Evolutionary conservation across 35 echinoderm and acorn worm genomes (phyloP), one percentile per base, ranked within the genome.

Genomic region (Apostichopus californicus): DNA sequence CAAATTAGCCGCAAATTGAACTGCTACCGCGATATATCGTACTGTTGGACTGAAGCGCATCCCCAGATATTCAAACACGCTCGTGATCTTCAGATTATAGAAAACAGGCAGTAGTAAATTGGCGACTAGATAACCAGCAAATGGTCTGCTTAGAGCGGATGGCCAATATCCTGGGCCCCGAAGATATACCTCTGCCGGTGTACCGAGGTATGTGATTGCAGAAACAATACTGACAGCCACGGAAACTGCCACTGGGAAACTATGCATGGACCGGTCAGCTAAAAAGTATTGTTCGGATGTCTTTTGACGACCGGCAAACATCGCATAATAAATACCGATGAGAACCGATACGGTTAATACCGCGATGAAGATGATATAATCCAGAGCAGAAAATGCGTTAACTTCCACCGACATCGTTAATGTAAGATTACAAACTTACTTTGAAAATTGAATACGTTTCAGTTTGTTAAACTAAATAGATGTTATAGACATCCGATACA

Each of bases 121-220:
- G 2, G 58, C 59, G 17, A 87, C 57, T 5, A 87, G 13, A 5
- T 26, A 3, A 52, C 54, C 57, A 52, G 56, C 22, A 22, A 87
- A 59, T 17, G 59, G 25, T 87, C 25, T 71, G 10, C 54, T 59
- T 68, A 59, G 24, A 6, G 25, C 11, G 0, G 59, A 54, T 1
- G 26, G 15, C 57, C 55, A 75, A 57, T 87, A 93, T 21, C 56
- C 54, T 1, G 92, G 56, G 5, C 86, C 92, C 46, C 88, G 79
- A 22, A 93, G 68, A 46, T 93, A 93, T 18, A 93, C 71, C 25
- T 93, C 92, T 9, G 83, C 83, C 4, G 92, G 92, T 55, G 71
- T 89, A 21, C 92, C 92, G 24, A 93, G 17, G 18, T 71, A 71
- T 9, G 92, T 72, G 15, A 93, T 89, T 4, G 92, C 85, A 11